These are phyloP conservation scores for Glomeris marginata DNA, from an alignment of 2,888 invertebrate genomes.

Conservation along the genomic window DNA sequence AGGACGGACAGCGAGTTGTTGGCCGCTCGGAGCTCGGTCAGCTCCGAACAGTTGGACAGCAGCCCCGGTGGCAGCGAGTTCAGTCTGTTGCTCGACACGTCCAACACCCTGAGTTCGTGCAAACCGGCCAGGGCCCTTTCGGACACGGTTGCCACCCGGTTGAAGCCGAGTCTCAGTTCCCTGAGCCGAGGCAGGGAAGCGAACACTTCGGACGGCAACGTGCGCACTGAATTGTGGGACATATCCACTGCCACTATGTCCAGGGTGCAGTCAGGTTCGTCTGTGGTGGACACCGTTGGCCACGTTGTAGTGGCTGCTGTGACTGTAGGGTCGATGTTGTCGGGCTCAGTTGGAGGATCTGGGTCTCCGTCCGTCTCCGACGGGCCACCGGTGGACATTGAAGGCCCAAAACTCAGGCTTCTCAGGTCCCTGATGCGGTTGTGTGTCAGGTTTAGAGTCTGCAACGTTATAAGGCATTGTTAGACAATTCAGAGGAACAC, in stretches of 20 bases:
- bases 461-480: conserved; percentile 20
- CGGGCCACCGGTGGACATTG: conserved; percentile 4
- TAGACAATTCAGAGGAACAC: too few relatives aligned
- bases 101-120: conserved; percentile 59
- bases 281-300: conserved; percentile 7
- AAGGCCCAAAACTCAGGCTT: conserved; percentile 43
- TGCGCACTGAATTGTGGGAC: conserved; percentile 51
- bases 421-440: conserved; percentile 66
- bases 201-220: conserved; percentile 57
- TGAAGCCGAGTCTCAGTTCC: conserved; percentile 63
- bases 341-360: conserved; percentile 47
- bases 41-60: conserved; percentile 56
- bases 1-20: conserved; percentile 79
- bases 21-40: conserved; percentile 77
- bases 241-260: conserved; percentile 42
- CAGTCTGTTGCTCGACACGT: conserved; percentile 72
- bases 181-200: conserved; percentile 60
- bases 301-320: conserved; percentile 6
- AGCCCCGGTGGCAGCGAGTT: conserved; percentile 63
- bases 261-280: conserved; percentile 17
- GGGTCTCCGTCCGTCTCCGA: conserved; percentile 23
- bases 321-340: conserved; percentile 52
- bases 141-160: conserved; percentile 63
- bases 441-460: conserved; percentile 53
- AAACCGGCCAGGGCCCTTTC: conserved; percentile 64